Evolutionary conservation across 1,140 invertebrate genomes (phyloP).

Genomic region (Brachionus paranguensis): DNA sequence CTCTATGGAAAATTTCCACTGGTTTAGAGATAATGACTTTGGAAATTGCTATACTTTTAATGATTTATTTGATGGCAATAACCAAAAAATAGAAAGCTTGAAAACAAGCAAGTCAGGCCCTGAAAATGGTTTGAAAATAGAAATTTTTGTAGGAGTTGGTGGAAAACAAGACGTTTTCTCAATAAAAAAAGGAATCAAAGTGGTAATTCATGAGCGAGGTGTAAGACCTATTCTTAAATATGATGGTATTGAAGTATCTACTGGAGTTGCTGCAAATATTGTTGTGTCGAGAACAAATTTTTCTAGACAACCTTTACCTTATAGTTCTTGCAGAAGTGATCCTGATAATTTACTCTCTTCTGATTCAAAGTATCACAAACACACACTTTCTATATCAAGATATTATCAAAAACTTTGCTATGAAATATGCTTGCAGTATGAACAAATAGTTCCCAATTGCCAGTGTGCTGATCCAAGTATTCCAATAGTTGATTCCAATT

Average conservation of each 20-base stretch:
- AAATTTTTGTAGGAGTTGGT: not conserved
- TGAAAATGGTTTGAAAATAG: constrained; percentile 8
- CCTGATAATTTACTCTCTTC: not conserved
- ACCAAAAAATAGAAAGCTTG: not conserved
- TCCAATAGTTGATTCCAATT: not conserved
- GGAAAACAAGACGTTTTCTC: not conserved
- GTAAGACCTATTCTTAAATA: not conserved
- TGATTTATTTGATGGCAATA: not conserved
- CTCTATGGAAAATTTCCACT: not conserved
- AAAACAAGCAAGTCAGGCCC: constrained; percentile 22
- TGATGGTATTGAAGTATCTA: not conserved
- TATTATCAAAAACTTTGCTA: constrained; percentile 5
- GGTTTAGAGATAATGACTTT: not conserved
- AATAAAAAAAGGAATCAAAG: not conserved
- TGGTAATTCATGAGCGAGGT: not conserved
- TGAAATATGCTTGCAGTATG: constrained; percentile 11
- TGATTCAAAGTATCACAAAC: not conserved
- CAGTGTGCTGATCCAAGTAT: not conserved
- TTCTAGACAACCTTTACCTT: not conserved
- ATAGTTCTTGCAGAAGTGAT: not conserved
- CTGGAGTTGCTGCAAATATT: not conserved
- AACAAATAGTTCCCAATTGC: constrained; percentile 5
- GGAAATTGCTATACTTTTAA: constrained; percentile 39
- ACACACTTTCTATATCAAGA: not conserved
- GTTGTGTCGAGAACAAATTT: not conserved